These are phyloP conservation scores for Drosophila nigromelanica DNA, from an alignment of 1,140 invertebrate species.

Conservation along the genomic window DNA sequence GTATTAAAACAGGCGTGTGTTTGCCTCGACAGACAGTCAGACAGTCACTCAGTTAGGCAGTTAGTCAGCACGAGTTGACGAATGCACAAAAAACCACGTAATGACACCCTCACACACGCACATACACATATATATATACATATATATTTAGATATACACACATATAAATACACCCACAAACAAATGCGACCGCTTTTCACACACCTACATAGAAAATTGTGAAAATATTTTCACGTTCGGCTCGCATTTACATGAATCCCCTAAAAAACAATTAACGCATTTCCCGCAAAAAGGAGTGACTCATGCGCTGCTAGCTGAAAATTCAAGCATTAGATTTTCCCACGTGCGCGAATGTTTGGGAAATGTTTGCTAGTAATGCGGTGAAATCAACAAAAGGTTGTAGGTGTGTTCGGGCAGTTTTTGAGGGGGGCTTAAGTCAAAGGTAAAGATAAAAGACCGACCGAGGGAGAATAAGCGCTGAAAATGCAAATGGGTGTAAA, in stretches of 20 bases:
- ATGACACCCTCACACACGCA: conserved; percentile 23
- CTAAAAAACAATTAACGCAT: conserved; percentile 72
- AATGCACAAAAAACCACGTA: conserved; percentile 57
- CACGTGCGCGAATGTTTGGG: conserved; percentile 48
- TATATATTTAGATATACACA: no score
- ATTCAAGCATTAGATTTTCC: conserved; percentile 57
- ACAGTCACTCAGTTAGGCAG: conserved; percentile 32
- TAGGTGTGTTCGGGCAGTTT: conserved; percentile 4
- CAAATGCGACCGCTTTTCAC: no score
- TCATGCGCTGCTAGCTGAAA: conserved; percentile 57
- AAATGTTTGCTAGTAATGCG: conserved; percentile 4
- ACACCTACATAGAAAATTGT: conserved; percentile 15
- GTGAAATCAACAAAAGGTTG: conserved; percentile 7
- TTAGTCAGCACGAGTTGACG: conserved; percentile 40
- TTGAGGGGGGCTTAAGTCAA: background rate
- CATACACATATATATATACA: background rate
- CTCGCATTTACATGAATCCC: conserved; percentile 40
- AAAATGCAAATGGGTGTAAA: background rate
- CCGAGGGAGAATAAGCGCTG: background rate
- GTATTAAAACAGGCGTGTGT: conserved; percentile 17
- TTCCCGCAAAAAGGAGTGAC: conserved; percentile 57
- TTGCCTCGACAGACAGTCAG: conserved; percentile 26
- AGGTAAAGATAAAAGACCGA: conserved; percentile 16
- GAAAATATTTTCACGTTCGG: conserved; percentile 73
- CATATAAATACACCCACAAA: background rate